phyloP scores from a whole-genome alignment of 2,888 invertebrate genomes.

The Synanthedon vespiformis region DNA sequence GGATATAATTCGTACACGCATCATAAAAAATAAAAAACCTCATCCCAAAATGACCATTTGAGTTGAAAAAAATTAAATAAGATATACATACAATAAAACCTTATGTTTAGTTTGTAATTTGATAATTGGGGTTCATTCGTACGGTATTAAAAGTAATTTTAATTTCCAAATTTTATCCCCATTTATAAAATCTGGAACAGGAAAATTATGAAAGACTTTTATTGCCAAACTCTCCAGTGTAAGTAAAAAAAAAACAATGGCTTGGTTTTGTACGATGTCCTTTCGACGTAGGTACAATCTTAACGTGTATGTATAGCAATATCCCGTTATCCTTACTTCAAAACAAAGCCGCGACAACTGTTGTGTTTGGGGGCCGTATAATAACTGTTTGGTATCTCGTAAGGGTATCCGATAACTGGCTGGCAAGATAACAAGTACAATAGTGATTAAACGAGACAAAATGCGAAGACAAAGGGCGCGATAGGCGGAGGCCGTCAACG shows the following conservation, averaged over 20 bases:
- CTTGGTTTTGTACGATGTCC: neutral
- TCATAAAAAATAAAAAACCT: too few relatives aligned
- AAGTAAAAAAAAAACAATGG: neutral
- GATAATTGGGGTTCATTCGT: too few relatives aligned
- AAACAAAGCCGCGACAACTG: conserved; percentile 30
- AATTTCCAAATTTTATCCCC: too few relatives aligned
- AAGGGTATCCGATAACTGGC: conserved; percentile 20
- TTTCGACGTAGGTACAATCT: neutral
- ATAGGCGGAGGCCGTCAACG: conserved; percentile 14
- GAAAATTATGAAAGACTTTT: too few relatives aligned
- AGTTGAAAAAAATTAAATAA: too few relatives aligned
- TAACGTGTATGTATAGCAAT: conserved; percentile 15
- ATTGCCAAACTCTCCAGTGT: too few relatives aligned
- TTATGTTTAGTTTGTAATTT: too few relatives aligned
- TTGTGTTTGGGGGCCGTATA: conserved; percentile 28
- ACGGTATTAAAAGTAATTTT: too few relatives aligned
- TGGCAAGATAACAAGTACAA: conserved; percentile 37
- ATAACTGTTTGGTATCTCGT: conserved; percentile 33
- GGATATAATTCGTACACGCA: too few relatives aligned
- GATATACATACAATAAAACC: too few relatives aligned
- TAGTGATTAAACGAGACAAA: conserved; percentile 36
- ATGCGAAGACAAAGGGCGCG: conserved; percentile 27
- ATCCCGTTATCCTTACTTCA: conserved; percentile 24
- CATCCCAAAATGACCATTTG: too few relatives aligned
- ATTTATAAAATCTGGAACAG: too few relatives aligned